Evolutionary conservation across 92 coral and sea anemone species (phyloP).

Genomic region (Galaxea fascicularis): DNA sequence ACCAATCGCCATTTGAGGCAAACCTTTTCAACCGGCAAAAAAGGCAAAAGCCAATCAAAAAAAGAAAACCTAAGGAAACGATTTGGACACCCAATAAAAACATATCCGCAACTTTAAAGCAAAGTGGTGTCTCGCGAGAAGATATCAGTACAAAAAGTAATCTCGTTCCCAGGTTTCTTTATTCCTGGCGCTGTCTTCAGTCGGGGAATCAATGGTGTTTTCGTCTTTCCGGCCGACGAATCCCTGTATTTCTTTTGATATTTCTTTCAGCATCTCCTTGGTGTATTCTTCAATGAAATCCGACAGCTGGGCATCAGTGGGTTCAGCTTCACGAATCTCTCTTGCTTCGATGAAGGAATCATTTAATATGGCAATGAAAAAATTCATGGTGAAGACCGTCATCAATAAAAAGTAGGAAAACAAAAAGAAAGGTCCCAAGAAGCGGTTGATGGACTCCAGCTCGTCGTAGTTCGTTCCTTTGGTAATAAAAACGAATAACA

Average conservation of each 20-base stretch:
- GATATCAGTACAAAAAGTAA: constrained; percentile 1
- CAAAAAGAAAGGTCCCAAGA: constrained; percentile 85
- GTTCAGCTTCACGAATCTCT: constrained; percentile 51
- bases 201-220: neutral
- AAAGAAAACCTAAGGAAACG: no score
- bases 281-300: constrained; percentile 67
- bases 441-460: constrained; percentile 57
- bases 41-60: no score
- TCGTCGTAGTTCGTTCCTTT: constrained; percentile 75
- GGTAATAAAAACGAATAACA: neutral
- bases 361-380: constrained; percentile 88
- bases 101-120: no score
- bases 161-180: neutral
- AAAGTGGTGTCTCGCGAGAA: no score
- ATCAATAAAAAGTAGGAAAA: constrained; percentile 74
- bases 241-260: constrained; percentile 50
- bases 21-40: no score
- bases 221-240: neutral
- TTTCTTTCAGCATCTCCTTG: constrained; percentile 58
- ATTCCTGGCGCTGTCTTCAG: neutral
- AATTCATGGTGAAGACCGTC: constrained; percentile 80
- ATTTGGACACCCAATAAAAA: no score
- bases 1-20: no score
- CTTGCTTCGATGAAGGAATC: constrained; percentile 86
- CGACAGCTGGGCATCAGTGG: constrained; percentile 60